These are phyloP conservation scores for Zophobas morio DNA, from an alignment of 1,140 invertebrate genomes.

Conservation along the genomic window DNA sequence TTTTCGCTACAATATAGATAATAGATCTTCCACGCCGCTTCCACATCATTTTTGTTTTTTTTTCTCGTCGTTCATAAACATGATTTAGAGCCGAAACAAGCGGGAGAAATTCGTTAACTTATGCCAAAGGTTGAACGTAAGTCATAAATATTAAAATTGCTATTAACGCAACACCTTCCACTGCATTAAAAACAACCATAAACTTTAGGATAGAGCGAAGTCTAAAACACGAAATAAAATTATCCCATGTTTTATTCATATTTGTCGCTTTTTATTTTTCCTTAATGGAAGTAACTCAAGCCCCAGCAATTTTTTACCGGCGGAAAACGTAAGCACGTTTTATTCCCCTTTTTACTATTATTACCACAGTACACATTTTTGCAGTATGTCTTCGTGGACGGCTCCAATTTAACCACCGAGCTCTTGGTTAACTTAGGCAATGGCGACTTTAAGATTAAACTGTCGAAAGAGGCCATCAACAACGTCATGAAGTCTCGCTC, in stretches of 20 bases:
- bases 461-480: slow-evolving; percentile 72
- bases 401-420: slow-evolving; percentile 73
- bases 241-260: too few species aligned
- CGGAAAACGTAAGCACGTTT: slow-evolving; percentile 32
- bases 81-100: background rate
- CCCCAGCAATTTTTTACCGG: slow-evolving; percentile 38
- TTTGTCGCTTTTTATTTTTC: slow-evolving; percentile 7
- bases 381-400: slow-evolving; percentile 73
- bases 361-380: slow-evolving; percentile 33
- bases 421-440: slow-evolving; percentile 74
- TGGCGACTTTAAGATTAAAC: slow-evolving; percentile 74
- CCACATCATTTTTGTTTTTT: background rate
- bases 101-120: slow-evolving; percentile 22
- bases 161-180: slow-evolving; percentile 4
- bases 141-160: slow-evolving; percentile 37
- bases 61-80: slow-evolving; percentile 10
- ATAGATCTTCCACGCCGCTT: too few species aligned
- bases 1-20: too few species aligned
- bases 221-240: too few species aligned
- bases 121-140: background rate
- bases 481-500: slow-evolving; percentile 71
- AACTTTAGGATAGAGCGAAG: background rate
- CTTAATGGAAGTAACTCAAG: slow-evolving; percentile 9
- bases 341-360: background rate
- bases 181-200: slow-evolving; percentile 15